These are phyloP conservation scores for Ypsolopha scabrella DNA, from an alignment of 2,888 invertebrate genomes.

Conservation along the genomic window DNA sequence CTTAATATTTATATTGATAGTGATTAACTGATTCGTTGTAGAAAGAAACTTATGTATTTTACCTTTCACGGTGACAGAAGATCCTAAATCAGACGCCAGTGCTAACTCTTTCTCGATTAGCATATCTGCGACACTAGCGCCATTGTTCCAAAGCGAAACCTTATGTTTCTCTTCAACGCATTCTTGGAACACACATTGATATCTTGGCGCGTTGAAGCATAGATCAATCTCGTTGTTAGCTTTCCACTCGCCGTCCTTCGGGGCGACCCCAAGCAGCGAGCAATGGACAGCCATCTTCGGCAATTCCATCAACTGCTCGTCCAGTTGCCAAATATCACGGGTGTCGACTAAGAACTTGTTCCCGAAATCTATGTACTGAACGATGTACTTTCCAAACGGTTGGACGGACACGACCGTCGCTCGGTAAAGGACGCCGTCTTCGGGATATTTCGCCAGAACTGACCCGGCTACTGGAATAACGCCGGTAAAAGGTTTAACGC, in stretches of 20 bases:
- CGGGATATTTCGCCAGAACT: constrained; percentile 77
- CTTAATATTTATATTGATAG: too few species aligned
- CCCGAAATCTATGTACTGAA: constrained; percentile 83
- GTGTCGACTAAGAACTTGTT: constrained; percentile 74
- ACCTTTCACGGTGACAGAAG: constrained; percentile 57
- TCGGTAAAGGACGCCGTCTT: constrained; percentile 79
- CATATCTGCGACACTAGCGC: constrained; percentile 53
- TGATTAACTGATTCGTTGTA: too few species aligned
- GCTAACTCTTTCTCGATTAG: constrained; percentile 65
- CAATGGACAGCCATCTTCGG: constrained; percentile 81
- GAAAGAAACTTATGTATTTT: not conserved
- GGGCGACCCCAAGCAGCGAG: constrained; percentile 71
- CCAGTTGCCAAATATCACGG: constrained; percentile 77
- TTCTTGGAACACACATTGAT: constrained; percentile 70
- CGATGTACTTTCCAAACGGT: constrained; percentile 71
- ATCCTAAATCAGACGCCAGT: constrained; percentile 36
- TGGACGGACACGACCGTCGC: constrained; percentile 74
- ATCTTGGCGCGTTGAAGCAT: constrained; percentile 73
- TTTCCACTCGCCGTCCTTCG: constrained; percentile 71
- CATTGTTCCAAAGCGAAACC: constrained; percentile 58
- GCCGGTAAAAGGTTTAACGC: constrained; percentile 46
- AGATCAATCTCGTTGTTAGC: constrained; percentile 61
- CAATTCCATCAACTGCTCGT: constrained; percentile 72
- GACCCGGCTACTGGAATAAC: constrained; percentile 70
- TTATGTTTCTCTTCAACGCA: constrained; percentile 51